Conservation (phyloP, 1,140 invertebrate species). For the Watersipora subatra region DNA sequence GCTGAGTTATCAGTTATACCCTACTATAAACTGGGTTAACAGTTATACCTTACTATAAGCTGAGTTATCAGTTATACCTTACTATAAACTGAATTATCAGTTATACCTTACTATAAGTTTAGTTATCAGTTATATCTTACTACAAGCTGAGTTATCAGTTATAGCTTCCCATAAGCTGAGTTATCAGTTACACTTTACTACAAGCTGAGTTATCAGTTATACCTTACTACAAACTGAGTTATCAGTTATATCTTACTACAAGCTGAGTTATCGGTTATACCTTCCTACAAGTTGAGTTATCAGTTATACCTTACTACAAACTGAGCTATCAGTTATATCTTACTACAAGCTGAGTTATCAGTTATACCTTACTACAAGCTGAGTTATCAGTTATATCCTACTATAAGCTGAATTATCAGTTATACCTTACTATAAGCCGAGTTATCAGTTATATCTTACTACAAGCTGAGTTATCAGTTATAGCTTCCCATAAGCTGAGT, state of each 20-base stretch:
- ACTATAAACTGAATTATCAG: no score
- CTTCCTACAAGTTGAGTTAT: not conserved
- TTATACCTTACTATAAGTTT: no score
- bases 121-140: no score
- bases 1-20: no score
- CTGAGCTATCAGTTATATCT: not conserved
- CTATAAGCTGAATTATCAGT: not conserved
- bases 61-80: no score
- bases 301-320: not conserved
- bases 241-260: not conserved
- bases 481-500: no score
- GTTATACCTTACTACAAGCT: not conserved
- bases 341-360: not conserved
- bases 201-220: not conserved
- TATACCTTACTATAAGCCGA: not conserved
- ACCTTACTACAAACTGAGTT: not conserved
- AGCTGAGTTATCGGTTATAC: not conserved
- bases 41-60: no score
- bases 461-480: no score
- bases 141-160: not conserved
- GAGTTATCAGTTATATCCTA: not conserved
- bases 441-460: no score
- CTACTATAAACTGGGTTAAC: no score
- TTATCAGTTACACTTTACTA: not conserved
- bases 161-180: not conserved